Conservation (phyloP, 2,113 vertebrate genomes). For the Syrmaticus mikado region DNA sequence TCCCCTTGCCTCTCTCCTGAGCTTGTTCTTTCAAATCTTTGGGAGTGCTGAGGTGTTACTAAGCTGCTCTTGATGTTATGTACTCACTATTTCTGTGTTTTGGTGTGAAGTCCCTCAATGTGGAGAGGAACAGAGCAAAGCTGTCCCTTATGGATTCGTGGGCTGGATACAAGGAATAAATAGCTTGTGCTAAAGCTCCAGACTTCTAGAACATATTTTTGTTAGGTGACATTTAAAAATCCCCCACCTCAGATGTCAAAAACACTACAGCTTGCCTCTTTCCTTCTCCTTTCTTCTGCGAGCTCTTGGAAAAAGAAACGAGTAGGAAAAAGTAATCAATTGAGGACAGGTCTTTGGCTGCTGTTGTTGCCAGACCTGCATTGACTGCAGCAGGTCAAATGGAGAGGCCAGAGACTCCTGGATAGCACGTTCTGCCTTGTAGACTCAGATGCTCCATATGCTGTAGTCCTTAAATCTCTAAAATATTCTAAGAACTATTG, state of each 20-base stretch:
- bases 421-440: not conserved
- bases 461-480: not conserved
- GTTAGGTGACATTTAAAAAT: not conserved
- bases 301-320: slow-evolving; percentile 9
- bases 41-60: not conserved
- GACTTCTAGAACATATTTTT: not conserved
- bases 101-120: not conserved
- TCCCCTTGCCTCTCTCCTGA: not conserved
- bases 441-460: slow-evolving; percentile 7
- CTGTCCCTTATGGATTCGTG: not conserved
- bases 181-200: not conserved
- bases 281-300: not conserved
- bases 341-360: slow-evolving; percentile 25
- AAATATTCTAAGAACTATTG: not conserved
- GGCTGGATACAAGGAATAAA: not conserved
- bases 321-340: not conserved
- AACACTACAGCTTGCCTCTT: not conserved
- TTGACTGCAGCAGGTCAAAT: slow-evolving; percentile 32
- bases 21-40: not conserved
- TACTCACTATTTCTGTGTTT: not conserved
- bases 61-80: not conserved
- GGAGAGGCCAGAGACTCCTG: slow-evolving; percentile 5
- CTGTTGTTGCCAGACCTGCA: slow-evolving; percentile 3
- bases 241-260: not conserved
- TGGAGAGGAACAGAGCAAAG: not conserved